Conservation (phyloP, 2,113 vertebrate species). For the Zeus faber region DNA sequence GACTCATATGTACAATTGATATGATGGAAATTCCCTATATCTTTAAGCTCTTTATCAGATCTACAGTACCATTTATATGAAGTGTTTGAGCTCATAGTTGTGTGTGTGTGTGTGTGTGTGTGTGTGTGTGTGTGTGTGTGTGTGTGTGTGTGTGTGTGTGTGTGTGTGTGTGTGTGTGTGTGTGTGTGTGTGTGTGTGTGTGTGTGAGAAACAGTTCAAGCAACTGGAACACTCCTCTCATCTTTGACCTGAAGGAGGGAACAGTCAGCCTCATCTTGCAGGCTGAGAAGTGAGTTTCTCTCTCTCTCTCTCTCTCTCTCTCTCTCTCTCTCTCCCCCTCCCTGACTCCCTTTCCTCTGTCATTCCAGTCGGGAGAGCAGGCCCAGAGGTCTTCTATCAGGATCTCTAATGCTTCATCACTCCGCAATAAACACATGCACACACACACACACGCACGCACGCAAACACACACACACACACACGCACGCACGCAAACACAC, state of each 20-base stretch:
- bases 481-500: conserved; percentile 7
- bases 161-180: background rate
- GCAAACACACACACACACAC: background rate
- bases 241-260: conserved; percentile 96
- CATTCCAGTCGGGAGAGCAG: too few relatives aligned
- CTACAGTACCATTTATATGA: background rate
- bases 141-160: conserved; percentile 19
- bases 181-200: background rate
- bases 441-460: conserved; percentile 1
- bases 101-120: background rate
- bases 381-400: conserved; percentile 39
- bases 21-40: too few relatives aligned
- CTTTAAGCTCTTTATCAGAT: background rate
- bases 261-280: conserved; percentile 94
- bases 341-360: background rate
- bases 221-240: conserved; percentile 97
- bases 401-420: conserved; percentile 57
- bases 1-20: background rate
- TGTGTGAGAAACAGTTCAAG: conserved; percentile 74
- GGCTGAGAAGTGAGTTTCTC: conserved; percentile 84
- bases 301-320: background rate
- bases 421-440: conserved; percentile 26
- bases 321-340: conserved; percentile 22
- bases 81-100: too few relatives aligned
- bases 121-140: conserved; percentile 5